Percentiles rank a stretch among this genome's conserved stretches.
phyloP scores from a whole-genome alignment of 2,797 vertebrate genomes.

The Erpetoichthys calabaricus region DNA sequence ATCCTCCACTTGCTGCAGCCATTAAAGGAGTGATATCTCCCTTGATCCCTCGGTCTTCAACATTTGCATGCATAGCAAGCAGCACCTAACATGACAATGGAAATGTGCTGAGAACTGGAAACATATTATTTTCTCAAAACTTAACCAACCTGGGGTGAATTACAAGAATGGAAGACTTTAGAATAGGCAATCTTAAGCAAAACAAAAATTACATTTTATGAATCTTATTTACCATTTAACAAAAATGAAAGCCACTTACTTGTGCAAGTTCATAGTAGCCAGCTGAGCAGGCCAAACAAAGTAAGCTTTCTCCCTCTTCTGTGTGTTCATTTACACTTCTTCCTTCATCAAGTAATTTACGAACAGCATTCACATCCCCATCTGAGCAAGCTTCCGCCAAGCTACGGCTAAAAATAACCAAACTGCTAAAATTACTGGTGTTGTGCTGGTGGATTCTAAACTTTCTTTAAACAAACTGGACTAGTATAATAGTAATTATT shows the following conservation, averaged over 20 bases:
- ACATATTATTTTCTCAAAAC: too few species aligned
- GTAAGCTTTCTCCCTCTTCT: conserved; percentile 91
- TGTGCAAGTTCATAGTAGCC: conserved; percentile 98
- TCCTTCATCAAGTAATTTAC: conserved; percentile 93
- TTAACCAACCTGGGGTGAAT: too few species aligned
- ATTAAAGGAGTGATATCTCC: conserved; percentile 95
- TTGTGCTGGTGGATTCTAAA: conserved; percentile 43
- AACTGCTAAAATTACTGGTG: conserved; percentile 73
- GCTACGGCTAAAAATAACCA: conserved; percentile 89
- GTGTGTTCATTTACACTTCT: conserved; percentile 96
- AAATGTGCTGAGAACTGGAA: neutral
- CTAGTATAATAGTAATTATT: too few species aligned
- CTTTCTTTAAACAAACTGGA: too few species aligned
- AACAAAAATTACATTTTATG: too few species aligned
- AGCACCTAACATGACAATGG: conserved; percentile 59
- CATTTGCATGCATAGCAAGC: conserved; percentile 94
- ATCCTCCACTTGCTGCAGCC: conserved; percentile 95
- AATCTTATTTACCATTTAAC: neutral
- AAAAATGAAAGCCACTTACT: conserved; percentile 45
- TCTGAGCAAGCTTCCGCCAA: conserved; percentile 97
- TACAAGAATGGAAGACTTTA: too few species aligned
- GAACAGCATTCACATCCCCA: conserved; percentile 93
- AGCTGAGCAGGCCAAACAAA: conserved; percentile 93
- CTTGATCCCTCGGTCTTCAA: conserved; percentile 94
- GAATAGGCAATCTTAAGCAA: too few species aligned